A percentile compares a stretch with the other conserved stretches of the same genome.
Evolutionary conservation across 2,113 vertebrate species (phyloP).

Genomic region (Pontoporia blainvillei): DNA sequence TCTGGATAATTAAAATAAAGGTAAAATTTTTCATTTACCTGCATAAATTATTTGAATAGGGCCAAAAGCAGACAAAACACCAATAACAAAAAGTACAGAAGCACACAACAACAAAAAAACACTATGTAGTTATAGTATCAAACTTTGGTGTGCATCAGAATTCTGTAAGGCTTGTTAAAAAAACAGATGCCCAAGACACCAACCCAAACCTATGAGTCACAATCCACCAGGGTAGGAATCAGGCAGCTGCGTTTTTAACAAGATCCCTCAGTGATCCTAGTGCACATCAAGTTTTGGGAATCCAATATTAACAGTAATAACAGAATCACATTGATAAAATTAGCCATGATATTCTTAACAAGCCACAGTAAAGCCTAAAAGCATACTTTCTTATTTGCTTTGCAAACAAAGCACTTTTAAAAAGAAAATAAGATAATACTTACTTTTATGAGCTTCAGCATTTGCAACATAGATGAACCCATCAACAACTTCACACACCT

Average conservation of each 20-base stretch:
- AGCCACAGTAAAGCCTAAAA: background rate
- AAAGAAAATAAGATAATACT: slow-evolving; percentile 48
- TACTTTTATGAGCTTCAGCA: slow-evolving; percentile 88
- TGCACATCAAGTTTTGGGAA: background rate
- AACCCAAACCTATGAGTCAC: background rate
- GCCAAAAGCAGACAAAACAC: slow-evolving; percentile 4
- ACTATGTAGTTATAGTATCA: background rate
- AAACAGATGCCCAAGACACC: background rate
- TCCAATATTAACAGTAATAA: background rate
- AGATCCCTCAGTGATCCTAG: background rate
- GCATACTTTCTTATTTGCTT: background rate
- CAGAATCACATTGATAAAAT: background rate
- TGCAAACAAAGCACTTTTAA: background rate
- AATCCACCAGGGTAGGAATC: background rate
- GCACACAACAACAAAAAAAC: background rate
- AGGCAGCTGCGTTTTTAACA: background rate
- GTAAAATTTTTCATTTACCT: background rate
- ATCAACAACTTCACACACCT: slow-evolving; percentile 90
- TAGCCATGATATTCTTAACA: background rate
- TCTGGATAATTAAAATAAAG: background rate
- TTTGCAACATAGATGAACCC: slow-evolving; percentile 97
- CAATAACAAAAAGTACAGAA: background rate
- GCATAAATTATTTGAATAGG: background rate
- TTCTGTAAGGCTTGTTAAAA: background rate
- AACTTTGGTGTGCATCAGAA: background rate